Conservation (phyloP, 2,888 invertebrate genomes). For the Imbricaverruca yamaguchii region DNA sequence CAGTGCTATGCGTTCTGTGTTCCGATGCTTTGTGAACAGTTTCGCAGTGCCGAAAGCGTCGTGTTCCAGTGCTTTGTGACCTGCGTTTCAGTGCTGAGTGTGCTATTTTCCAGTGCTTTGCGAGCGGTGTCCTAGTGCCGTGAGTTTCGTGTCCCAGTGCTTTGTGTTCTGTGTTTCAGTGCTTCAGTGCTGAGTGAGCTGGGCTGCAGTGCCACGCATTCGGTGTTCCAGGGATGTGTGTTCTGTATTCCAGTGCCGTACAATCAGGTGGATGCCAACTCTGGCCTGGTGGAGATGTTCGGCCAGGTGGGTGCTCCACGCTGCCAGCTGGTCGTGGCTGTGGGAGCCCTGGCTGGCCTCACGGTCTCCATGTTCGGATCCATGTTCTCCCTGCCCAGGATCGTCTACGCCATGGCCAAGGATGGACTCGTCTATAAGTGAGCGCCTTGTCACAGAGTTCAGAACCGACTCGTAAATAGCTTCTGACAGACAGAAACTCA, state of each 20-base stretch:
- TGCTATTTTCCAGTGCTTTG: neutral
- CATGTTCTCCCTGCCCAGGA: conserved; percentile 53
- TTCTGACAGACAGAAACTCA: too few relatives aligned
- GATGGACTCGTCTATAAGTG: conserved; percentile 44
- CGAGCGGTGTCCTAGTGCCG: neutral
- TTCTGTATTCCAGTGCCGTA: conserved; percentile 60
- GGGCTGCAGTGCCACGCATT: neutral
- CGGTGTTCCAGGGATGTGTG: conserved; percentile 2
- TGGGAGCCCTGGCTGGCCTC: conserved; percentile 88
- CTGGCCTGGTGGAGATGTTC: conserved; percentile 86
- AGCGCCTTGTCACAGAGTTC: neutral
- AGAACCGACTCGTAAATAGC: too few relatives aligned
- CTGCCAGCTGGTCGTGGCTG: conserved; percentile 79
- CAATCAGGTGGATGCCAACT: conserved; percentile 70
- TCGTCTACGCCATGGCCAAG: conserved; percentile 50
- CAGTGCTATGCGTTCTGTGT: too few relatives aligned
- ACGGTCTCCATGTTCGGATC: conserved; percentile 94
- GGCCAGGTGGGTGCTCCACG: conserved; percentile 73
- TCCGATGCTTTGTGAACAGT: too few relatives aligned
- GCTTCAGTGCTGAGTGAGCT: neutral
- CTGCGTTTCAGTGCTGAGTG: too few relatives aligned
- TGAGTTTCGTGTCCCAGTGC: neutral
- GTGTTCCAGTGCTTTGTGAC: too few relatives aligned
- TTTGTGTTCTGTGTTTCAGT: neutral
- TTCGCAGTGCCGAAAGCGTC: too few relatives aligned